These are phyloP conservation scores for Hemithea aestivaria DNA, from an alignment of 2,888 invertebrate genomes.

Conservation along the genomic window DNA sequence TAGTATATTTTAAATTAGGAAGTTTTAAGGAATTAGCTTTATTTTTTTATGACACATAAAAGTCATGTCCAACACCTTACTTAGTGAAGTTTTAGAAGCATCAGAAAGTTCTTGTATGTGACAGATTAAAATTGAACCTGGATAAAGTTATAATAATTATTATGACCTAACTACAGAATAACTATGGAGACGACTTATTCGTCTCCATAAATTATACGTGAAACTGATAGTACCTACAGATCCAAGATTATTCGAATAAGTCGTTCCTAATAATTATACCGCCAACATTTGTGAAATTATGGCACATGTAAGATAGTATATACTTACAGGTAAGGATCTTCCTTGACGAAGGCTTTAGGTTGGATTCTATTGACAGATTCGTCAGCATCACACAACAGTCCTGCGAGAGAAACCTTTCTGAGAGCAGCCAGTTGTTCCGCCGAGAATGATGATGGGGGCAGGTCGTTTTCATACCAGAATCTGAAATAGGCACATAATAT, in stretches of 20 bases:
- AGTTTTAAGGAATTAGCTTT: not conserved
- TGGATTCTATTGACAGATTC: constrained; percentile 85
- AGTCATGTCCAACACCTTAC: no score
- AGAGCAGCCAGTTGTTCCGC: constrained; percentile 89
- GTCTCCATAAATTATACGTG: no score
- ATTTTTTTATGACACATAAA: no score
- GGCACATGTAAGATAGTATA: not conserved
- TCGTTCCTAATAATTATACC: no score
- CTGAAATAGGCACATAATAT: constrained; percentile 51
- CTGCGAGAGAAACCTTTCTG: constrained; percentile 87
- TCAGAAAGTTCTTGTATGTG: no score
- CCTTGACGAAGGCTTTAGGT: constrained; percentile 90
- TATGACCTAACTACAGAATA: no score
- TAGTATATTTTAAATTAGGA: not conserved
- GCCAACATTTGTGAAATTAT: not conserved
- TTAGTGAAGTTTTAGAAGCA: no score
- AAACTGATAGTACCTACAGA: no score
- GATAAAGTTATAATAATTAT: no score
- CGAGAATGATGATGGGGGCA: constrained; percentile 90
- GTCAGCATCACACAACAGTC: constrained; percentile 88
- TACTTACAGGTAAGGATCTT: constrained; percentile 91
- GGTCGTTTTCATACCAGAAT: constrained; percentile 97
- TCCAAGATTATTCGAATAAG: no score
- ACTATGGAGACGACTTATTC: no score
- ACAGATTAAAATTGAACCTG: no score